phyloP scores from a whole-genome alignment of 2,797 vertebrate species.

The Triplophysa bombifrons region DNA sequence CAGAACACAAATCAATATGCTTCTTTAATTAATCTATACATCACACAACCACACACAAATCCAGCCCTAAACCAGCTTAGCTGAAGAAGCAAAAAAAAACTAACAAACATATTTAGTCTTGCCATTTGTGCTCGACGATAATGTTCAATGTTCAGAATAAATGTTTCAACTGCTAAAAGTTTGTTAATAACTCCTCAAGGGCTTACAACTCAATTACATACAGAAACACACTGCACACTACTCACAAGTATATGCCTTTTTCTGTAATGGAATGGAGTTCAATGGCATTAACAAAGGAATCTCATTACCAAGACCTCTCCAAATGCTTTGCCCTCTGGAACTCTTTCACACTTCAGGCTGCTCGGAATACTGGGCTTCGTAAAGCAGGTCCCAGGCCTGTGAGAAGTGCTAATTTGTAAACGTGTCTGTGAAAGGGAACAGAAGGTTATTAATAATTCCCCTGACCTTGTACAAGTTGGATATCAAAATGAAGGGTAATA shows the following conservation, averaged over 20 bases:
- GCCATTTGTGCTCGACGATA: neutral
- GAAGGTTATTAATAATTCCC: constrained; percentile 65
- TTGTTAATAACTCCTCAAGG: constrained; percentile 11
- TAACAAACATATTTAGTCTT: neutral
- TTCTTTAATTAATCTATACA: constrained; percentile 77
- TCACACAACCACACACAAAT: constrained; percentile 60
- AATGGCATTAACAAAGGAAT: constrained; percentile 66
- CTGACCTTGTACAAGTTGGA: constrained; percentile 56
- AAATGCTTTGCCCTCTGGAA: constrained; percentile 73
- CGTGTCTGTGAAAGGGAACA: constrained; percentile 57
- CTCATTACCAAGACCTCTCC: constrained; percentile 60
- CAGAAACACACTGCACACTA: constrained; percentile 14
- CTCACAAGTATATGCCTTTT: constrained; percentile 35
- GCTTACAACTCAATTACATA: constrained; percentile 22
- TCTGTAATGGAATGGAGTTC: constrained; percentile 71
- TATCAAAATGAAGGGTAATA: constrained; percentile 39
- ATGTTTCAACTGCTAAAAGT: neutral
- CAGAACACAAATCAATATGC: constrained; percentile 71
- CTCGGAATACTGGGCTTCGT: constrained; percentile 67
- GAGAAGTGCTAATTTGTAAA: constrained; percentile 77
- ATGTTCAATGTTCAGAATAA: constrained; percentile 8
- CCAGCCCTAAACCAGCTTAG: constrained; percentile 32
- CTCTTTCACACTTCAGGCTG: constrained; percentile 75
- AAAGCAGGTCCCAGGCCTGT: constrained; percentile 66
- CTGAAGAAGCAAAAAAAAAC: neutral